Conservation (phyloP, 2,113 vertebrate species). For the Rhabdomys dilectus region DNA sequence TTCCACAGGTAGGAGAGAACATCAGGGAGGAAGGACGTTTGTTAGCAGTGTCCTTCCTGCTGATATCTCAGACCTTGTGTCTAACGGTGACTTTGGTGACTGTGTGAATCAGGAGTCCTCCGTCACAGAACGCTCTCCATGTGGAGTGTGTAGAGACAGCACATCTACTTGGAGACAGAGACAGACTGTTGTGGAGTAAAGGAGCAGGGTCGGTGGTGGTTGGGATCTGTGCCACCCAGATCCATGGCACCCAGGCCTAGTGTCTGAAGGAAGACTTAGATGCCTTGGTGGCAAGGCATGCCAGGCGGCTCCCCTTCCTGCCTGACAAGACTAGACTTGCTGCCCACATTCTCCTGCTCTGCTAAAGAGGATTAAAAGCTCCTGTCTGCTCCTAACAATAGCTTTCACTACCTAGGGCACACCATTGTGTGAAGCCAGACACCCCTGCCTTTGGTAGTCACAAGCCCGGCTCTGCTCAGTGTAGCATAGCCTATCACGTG, state of each 20-base stretch:
- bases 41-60: background rate
- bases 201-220: background rate
- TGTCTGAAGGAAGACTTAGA: conserved; percentile 58
- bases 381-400: conserved; percentile 79
- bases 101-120: background rate
- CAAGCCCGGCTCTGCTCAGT: conserved; percentile 57
- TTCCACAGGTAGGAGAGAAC: background rate
- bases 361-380: conserved; percentile 80
- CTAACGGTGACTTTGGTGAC: background rate
- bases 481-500: no score
- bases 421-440: conserved; percentile 74
- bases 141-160: background rate
- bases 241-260: conserved; percentile 18
- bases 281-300: conserved; percentile 65
- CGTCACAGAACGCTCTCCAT: background rate
- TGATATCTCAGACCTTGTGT: background rate
- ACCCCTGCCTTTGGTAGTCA: conserved; percentile 79
- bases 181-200: no score
- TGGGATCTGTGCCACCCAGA: no score
- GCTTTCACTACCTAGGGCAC: conserved; percentile 77
- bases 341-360: conserved; percentile 78
- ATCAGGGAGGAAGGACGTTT: background rate
- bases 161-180: background rate
- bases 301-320: conserved; percentile 75
- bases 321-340: conserved; percentile 84